phyloP scores from a whole-genome alignment of 2,113 vertebrate species.

The Callithrix jacchus region DNA sequence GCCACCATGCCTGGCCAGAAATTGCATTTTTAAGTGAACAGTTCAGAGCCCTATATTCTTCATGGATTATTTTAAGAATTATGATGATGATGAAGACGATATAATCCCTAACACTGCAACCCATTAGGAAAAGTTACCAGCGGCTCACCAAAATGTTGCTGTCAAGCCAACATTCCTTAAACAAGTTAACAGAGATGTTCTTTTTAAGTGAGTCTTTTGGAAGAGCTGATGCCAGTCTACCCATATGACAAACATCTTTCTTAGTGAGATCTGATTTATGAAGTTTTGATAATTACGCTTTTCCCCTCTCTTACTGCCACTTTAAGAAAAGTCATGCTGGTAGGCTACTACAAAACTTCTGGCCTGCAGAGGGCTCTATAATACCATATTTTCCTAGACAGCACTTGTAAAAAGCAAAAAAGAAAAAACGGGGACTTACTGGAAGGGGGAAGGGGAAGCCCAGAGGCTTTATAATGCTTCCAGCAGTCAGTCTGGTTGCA shows the following conservation, averaged over 20 bases:
- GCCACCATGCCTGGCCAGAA: not conserved
- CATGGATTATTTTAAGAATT: not conserved
- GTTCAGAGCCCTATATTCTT: not conserved
- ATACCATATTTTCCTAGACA: conserved; percentile 71
- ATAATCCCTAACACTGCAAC: not conserved
- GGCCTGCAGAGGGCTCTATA: conserved; percentile 87
- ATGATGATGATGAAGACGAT: too few species aligned
- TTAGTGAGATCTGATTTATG: not conserved
- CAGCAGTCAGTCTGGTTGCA: conserved; percentile 79
- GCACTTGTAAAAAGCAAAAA: not conserved
- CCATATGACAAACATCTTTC: not conserved
- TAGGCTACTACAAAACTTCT: not conserved
- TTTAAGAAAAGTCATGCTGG: not conserved
- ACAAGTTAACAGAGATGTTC: not conserved
- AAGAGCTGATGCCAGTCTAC: not conserved
- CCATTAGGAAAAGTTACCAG: not conserved
- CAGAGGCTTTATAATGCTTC: conserved; percentile 61
- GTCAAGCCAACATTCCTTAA: not conserved
- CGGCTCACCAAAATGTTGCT: not conserved
- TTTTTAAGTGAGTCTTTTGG: not conserved
- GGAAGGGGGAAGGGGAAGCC: conserved; percentile 78
- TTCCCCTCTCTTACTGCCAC: fast-evolving
- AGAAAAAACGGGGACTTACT: not conserved
- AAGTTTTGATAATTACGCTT: not conserved
- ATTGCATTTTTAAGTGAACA: not conserved